Conservation (phyloP, 2,113 vertebrate genomes). For the Sinocyclocheilus anshuiensis region DNA sequence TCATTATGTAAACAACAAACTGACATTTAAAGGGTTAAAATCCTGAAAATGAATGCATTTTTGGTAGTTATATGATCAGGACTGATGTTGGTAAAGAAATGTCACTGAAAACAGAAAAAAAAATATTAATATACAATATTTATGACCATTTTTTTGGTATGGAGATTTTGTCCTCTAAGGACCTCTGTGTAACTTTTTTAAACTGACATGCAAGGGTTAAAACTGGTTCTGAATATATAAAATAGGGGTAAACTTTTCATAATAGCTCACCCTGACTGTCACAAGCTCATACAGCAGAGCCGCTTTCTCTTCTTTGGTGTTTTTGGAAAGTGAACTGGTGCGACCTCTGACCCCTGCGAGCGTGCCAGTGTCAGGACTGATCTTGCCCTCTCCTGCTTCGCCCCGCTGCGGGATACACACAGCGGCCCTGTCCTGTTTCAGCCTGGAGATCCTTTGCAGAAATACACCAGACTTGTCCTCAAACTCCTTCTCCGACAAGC, state of each 20-base stretch:
- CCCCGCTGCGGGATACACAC: slow-evolving; percentile 73
- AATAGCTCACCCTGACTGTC: slow-evolving; percentile 77
- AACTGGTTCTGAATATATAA: background rate
- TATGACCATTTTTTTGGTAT: too few species aligned
- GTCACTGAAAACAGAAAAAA: background rate
- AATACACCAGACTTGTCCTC: slow-evolving; percentile 72
- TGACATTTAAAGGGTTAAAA: too few species aligned
- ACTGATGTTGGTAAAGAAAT: too few species aligned
- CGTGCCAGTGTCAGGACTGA: slow-evolving; percentile 63
- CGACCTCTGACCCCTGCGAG: slow-evolving; percentile 62
- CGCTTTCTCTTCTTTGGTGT: slow-evolving; percentile 73
- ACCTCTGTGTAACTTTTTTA: background rate
- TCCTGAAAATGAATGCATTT: too few species aligned
- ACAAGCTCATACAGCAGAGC: slow-evolving; percentile 79
- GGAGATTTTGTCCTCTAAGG: background rate
- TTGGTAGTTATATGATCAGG: too few species aligned
- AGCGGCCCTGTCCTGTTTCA: slow-evolving; percentile 74
- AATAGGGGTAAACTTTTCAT: background rate
- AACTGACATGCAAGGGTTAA: background rate
- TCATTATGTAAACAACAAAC: too few species aligned
- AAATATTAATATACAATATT: too few species aligned
- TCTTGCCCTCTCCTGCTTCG: slow-evolving; percentile 46
- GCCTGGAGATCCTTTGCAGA: slow-evolving; percentile 67
- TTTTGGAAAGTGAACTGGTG: slow-evolving; percentile 53
- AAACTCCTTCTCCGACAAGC: slow-evolving; percentile 47